Percentiles rank a stretch among this genome's conserved stretches.
These are phyloP conservation scores for Lycocerus yunnanus DNA, from an alignment of 2,888 invertebrate genomes.

Conservation along the genomic window DNA sequence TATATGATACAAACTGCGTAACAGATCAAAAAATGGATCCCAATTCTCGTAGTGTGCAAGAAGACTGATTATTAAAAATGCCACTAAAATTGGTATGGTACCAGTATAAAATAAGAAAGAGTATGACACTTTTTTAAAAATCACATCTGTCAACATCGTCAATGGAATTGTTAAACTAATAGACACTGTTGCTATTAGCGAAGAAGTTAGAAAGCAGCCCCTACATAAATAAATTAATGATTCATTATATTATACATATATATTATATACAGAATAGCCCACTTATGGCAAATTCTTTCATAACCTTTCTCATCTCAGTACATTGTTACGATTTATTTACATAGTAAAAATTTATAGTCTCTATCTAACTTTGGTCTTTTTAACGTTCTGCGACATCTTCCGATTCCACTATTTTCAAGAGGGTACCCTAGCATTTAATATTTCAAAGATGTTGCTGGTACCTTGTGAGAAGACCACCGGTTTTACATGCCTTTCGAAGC, in stretches of 20 bases:
- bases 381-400: too few relatives aligned
- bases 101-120: conserved; percentile 77
- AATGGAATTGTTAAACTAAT: conserved; percentile 88
- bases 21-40: conserved; percentile 72
- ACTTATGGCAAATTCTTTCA: neutral
- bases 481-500: too few relatives aligned
- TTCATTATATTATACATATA: neutral
- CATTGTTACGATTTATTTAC: too few relatives aligned
- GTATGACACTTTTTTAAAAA: conserved; percentile 71
- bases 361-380: too few relatives aligned
- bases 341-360: too few relatives aligned
- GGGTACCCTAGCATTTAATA: too few relatives aligned
- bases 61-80: conserved; percentile 72
- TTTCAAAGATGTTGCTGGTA: too few relatives aligned
- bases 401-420: too few relatives aligned
- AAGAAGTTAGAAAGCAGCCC: conserved; percentile 93
- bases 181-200: conserved; percentile 84
- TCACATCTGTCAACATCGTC: conserved; percentile 82
- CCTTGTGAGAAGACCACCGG: too few relatives aligned
- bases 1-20: conserved; percentile 59
- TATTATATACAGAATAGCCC: neutral
- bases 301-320: too few relatives aligned
- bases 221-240: conserved; percentile 59
- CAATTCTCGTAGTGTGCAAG: conserved; percentile 80
- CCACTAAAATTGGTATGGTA: conserved; percentile 74